A percentile compares a stretch with the other conserved stretches of the same genome.
Evolutionary conservation across 1,140 invertebrate species (phyloP).

Genomic region (Goniozus legneri): DNA sequence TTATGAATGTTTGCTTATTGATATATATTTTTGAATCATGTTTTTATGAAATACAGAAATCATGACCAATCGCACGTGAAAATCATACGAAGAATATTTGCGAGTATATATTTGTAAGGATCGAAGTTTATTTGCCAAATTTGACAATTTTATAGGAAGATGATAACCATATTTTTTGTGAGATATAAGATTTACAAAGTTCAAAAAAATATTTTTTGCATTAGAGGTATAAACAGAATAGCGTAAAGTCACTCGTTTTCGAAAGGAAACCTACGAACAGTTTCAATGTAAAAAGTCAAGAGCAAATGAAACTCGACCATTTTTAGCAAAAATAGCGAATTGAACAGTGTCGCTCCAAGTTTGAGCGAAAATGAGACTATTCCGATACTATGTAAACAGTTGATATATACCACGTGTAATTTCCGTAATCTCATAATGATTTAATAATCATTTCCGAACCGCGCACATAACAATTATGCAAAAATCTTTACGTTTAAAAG

Average conservation of each 20-base stretch:
- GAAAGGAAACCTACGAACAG: constrained; percentile 33
- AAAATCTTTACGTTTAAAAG: too few relatives aligned
- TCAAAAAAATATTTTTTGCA: constrained; percentile 40
- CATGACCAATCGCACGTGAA: constrained; percentile 20
- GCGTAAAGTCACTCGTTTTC: constrained; percentile 13
- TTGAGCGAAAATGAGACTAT: not conserved
- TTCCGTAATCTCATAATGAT: not conserved
- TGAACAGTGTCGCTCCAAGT: constrained; percentile 12
- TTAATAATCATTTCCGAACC: too few relatives aligned
- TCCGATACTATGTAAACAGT: not conserved
- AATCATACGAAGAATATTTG: too few relatives aligned
- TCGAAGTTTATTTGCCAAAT: too few relatives aligned
- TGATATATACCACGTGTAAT: not conserved
- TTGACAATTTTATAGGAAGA: constrained; percentile 35
- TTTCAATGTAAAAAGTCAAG: constrained; percentile 35
- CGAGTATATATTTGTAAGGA: too few relatives aligned
- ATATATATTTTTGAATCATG: too few relatives aligned
- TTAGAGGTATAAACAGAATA: constrained; percentile 18
- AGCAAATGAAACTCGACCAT: constrained; percentile 27
- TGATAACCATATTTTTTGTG: constrained; percentile 47
- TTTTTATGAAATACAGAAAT: not conserved
- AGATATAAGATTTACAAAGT: constrained; percentile 38
- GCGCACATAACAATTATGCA: too few relatives aligned
- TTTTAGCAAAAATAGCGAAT: constrained; percentile 27
- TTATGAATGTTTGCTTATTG: too few relatives aligned